Conservation (phyloP, 2,113 vertebrate species). For the Tretioscincus oriximinensis region DNA sequence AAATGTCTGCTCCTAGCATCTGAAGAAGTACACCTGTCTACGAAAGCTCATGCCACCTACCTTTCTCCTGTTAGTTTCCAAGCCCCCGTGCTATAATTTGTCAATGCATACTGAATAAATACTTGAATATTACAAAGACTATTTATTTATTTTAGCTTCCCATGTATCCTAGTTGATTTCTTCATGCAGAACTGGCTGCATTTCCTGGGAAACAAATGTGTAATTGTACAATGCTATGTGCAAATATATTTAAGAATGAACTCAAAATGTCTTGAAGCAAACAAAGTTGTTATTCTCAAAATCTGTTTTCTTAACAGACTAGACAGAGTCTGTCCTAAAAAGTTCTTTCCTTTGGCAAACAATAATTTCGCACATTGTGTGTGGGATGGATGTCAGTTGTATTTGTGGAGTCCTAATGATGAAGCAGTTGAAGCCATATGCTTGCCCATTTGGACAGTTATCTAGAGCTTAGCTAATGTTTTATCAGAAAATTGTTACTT, state of each 20-base stretch:
- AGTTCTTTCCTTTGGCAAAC: neutral
- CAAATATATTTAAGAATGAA: neutral
- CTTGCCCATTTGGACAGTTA: slow-evolving; percentile 39
- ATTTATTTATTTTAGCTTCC: neutral
- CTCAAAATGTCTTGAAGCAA: neutral
- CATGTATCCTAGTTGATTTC: neutral
- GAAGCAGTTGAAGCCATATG: neutral
- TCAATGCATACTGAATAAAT: neutral
- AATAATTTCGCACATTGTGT: neutral
- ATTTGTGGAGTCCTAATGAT: slow-evolving; percentile 5
- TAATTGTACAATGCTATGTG: neutral
- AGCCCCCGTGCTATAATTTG: neutral
- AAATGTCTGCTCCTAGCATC: too few relatives aligned
- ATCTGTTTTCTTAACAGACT: neutral
- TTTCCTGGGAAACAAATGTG: neutral
- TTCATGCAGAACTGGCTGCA: neutral
- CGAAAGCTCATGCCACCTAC: too few relatives aligned
- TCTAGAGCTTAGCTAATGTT: slow-evolving; percentile 6
- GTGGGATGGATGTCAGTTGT: neutral
- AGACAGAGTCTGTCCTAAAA: neutral
- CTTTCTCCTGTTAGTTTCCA: too few relatives aligned
- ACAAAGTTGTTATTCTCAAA: neutral
- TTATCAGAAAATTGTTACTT: neutral
- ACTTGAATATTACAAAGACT: neutral
- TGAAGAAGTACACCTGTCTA: too few relatives aligned